Evolutionary conservation across 2,888 invertebrate species (phyloP), one percentile per base, ranked within the genome.

Genomic region (Thecophora atra): DNA sequence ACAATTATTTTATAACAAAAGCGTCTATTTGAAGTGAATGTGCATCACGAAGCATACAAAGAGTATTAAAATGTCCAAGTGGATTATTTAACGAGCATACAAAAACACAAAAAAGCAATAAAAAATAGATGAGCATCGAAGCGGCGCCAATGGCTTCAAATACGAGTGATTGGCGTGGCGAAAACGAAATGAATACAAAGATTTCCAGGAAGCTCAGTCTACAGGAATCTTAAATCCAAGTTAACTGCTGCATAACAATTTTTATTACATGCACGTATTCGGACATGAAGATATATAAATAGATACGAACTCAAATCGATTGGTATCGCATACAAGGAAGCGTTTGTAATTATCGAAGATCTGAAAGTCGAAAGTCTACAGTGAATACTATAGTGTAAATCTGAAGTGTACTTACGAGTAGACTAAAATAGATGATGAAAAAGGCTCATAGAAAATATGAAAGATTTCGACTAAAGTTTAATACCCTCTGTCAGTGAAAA

Each of bases 61-160:
- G n/a, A n/a, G n/a, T n/a, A n/a, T n/a, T n/a, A n/a, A n/a, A 17
- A 6, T 17, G 17, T 64, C n/a, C 11, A 13, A 64, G 64, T 51
- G n/a, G 28, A 66, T 28, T 66, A 66, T 47, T 17, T 28, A 28
- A 66, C 13, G 28, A 15, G 66, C 19, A 44, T 19, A 64, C 24
- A n/a, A 64, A 42, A 64, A 42, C 24, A 37, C 6, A 37, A 37
- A 37, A 37, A 8, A 37, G n/a, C n/a, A n/a, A n/a, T n/a, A 37
- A 37, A 8, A 11, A 37, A 37, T 58, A 64, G 21, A 58, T 4
- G 58, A 58, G 62, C 19, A 62, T n/a, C 37, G 37, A n/a, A 37
- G 37, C 7, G 54, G 21, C 5, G 24, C 62, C 17, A 54, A 54
- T 21, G 54, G 28, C 28, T 47, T 47, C 26, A 15, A 28, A 24